Percentiles rank a stretch among this genome's conserved stretches.
phyloP scores from a whole-genome alignment of 1,140 invertebrate genomes.

The Cepaea nemoralis region DNA sequence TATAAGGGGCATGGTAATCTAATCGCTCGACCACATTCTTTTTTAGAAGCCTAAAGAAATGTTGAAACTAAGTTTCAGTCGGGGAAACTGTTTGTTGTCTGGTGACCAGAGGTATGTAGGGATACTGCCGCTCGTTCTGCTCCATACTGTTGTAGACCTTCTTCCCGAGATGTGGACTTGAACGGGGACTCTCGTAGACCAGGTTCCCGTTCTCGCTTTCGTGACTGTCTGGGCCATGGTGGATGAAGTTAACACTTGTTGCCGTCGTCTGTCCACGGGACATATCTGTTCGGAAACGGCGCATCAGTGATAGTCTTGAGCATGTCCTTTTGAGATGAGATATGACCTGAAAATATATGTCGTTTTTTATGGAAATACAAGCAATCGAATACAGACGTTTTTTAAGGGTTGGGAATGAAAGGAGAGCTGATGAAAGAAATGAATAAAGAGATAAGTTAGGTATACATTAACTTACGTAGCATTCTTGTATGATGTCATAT shows the following conservation, averaged over 20 bases:
- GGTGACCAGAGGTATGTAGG: constrained; percentile 30
- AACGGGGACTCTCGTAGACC: constrained; percentile 20
- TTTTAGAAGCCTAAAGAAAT: too few species aligned
- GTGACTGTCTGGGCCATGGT: constrained; percentile 32
- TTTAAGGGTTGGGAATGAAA: too few species aligned
- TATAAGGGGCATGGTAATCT: too few species aligned
- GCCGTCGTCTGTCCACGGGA: constrained; percentile 35
- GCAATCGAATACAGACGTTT: too few species aligned
- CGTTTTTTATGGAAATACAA: too few species aligned
- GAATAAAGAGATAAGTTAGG: too few species aligned
- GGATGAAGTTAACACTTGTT: constrained; percentile 35
- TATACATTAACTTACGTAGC: too few species aligned
- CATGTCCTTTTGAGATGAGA: constrained; percentile 37
- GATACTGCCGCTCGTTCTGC: constrained; percentile 25
- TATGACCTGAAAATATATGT: constrained; percentile 29
- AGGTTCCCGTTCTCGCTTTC: constrained; percentile 38
- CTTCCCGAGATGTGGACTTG: constrained; percentile 12
- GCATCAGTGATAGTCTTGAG: constrained; percentile 4
- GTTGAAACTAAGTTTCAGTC: constrained; percentile 5
- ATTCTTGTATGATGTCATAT: too few species aligned
- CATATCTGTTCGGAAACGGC: constrained; percentile 8
- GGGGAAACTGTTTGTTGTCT: constrained; percentile 23
- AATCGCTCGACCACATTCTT: too few species aligned
- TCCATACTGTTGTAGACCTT: constrained; percentile 38
- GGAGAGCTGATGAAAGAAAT: too few species aligned